Conservation (phyloP, 2,113 vertebrate species). For the Zosterops pallidus region DNA sequence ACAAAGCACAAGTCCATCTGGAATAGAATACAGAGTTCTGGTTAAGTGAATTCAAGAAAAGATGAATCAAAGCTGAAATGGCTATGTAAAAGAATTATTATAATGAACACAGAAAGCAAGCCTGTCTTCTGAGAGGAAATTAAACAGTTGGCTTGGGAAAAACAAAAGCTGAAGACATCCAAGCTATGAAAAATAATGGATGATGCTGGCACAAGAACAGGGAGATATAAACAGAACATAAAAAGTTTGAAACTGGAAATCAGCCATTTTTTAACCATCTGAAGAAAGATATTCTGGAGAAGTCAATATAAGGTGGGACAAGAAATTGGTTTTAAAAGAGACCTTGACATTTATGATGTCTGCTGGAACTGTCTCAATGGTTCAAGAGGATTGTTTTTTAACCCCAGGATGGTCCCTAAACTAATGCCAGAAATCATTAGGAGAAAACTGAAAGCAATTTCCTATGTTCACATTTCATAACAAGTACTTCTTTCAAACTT, state of each 20-base stretch:
- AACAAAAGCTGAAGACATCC: not conserved
- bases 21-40: not conserved
- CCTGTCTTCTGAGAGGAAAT: not conserved
- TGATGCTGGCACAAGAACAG: not conserved
- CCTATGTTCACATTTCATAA: not conserved
- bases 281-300: not conserved
- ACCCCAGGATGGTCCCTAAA: not conserved
- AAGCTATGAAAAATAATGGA: not conserved
- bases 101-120: not conserved
- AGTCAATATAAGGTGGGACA: not conserved
- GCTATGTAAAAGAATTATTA: not conserved
- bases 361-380: not conserved
- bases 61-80: not conserved
- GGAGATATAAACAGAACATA: not conserved
- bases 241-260: not conserved
- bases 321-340: not conserved
- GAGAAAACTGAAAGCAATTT: not conserved
- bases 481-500: not conserved
- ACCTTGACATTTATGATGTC: not conserved
- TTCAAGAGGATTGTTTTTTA: not conserved
- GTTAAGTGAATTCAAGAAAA: not conserved
- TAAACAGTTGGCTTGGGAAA: not conserved
- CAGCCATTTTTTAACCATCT: not conserved
- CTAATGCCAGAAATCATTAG: not conserved
- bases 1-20: not conserved